Evolutionary conservation across 2,888 invertebrate genomes (phyloP), one percentile per base, ranked within the genome.

Genomic region (Morpho achilles): DNA sequence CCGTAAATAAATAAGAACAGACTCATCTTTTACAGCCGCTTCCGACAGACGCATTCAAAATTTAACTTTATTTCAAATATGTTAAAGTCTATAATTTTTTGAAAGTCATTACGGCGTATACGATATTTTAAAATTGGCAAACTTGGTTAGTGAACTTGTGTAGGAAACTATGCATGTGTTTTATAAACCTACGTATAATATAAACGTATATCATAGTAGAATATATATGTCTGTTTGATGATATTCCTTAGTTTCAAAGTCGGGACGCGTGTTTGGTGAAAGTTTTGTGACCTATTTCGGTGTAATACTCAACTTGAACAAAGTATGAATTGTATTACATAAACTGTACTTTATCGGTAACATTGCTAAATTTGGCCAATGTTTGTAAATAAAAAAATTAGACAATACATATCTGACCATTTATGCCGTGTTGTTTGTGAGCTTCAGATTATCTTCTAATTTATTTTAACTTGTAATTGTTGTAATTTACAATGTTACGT

Each of bases 1-100:
- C 82, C 86, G 88, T 90, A 90, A 90, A 90, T 90, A 90, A 90
- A 90, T 89, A 90, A 89, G 89, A 88, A 90, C 89, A 89, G 88
- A 85, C 84, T 87, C 89, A 89, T 90, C 89, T 89, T 89, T 88
- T 88, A 87, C 87, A 87, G 86, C 81, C 84, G 80, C 74, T 76
- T 72, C 69, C 65, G 65, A 59, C 59, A 56, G 51, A 62, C 63
- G 53, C 74, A 74, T 60, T 62, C 71, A 59, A 83, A 74, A 73
- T 68, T 60, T 68, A 62, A 57, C 73, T 64, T 61, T 80, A 73
- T 60, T 4, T 8, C 16, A 4, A 32, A 22, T n/a, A 0, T 0
- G 2, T 48, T 58, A 77, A 68, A 74, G 73, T 59, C 61, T 56
- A 61, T 60, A 71, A 67, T 78, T 60, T 57, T 56, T 40, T 60